Conservation (phyloP, 2,113 vertebrate genomes). For the Grammomys dolichurus region DNA sequence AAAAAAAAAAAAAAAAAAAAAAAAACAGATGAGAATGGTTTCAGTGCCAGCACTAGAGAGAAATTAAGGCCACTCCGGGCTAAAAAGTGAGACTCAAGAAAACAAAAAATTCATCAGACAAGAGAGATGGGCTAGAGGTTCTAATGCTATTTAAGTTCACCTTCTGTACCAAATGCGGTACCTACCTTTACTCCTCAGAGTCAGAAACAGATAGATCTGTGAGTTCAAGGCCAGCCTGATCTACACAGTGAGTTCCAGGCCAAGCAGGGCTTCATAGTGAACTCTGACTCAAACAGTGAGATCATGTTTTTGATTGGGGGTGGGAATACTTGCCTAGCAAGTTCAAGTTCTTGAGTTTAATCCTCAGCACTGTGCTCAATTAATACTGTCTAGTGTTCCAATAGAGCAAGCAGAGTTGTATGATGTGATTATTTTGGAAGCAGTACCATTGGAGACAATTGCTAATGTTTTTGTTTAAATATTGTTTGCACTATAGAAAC, state of each 20-base stretch:
- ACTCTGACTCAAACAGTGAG: not conserved
- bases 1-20: too few species aligned
- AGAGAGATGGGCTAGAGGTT: not conserved
- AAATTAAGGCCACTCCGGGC: not conserved
- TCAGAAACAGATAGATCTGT: not conserved
- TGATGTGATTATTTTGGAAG: not conserved
- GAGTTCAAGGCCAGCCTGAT: not conserved
- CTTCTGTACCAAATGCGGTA: not conserved
- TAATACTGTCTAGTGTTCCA: conserved; percentile 16
- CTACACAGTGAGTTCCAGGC: not conserved
- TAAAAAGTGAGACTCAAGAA: not conserved
- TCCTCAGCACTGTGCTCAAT: not conserved
- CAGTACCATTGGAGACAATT: not conserved
- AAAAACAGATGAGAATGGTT: not conserved
- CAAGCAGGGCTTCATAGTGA: not conserved
- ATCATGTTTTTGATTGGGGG: not conserved
- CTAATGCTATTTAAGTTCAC: not conserved
- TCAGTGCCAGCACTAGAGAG: not conserved
- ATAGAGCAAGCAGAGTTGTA: not conserved
- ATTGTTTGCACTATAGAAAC: not conserved
- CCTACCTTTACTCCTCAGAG: not conserved
- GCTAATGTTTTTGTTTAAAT: not conserved
- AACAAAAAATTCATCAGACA: not conserved
- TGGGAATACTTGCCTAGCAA: not conserved
- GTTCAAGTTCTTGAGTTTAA: not conserved